Evolutionary conservation across 2,888 invertebrate species (phyloP).

Genomic region (Kryphioiulus occultus): DNA sequence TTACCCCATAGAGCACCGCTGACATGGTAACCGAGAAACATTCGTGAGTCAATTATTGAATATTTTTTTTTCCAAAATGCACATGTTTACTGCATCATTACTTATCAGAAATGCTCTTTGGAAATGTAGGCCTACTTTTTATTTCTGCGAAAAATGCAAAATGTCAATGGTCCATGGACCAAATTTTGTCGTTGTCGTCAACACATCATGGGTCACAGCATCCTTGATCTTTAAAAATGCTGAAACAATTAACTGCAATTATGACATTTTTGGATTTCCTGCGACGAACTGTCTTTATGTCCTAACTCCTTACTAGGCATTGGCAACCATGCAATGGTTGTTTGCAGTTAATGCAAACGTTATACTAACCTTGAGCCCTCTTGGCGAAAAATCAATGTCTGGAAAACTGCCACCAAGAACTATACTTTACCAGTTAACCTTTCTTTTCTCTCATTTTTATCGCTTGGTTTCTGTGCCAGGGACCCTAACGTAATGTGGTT

Average conservation of each 20-base stretch:
- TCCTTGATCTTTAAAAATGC: no score
- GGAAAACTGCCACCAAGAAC: not conserved
- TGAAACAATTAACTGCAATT: no score
- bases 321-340: not conserved
- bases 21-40: slow-evolving; percentile 16
- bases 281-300: no score
- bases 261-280: no score
- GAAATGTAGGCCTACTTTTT: no score
- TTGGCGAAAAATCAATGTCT: slow-evolving; percentile 10
- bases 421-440: slow-evolving; percentile 6
- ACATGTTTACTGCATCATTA: not conserved
- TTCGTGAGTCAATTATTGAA: not conserved
- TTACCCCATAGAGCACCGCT: not conserved
- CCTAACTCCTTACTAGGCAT: no score
- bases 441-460: not conserved
- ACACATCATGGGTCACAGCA: no score
- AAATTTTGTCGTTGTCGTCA: no score
- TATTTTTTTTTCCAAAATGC: not conserved
- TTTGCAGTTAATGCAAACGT: not conserved
- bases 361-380: not conserved
- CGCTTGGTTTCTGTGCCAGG: not conserved
- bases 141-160: no score
- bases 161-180: no score
- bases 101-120: not conserved
- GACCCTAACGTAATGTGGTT: not conserved